Conservation (phyloP, 2,888 invertebrate species). For the Zhengitettix transpicula region DNA sequence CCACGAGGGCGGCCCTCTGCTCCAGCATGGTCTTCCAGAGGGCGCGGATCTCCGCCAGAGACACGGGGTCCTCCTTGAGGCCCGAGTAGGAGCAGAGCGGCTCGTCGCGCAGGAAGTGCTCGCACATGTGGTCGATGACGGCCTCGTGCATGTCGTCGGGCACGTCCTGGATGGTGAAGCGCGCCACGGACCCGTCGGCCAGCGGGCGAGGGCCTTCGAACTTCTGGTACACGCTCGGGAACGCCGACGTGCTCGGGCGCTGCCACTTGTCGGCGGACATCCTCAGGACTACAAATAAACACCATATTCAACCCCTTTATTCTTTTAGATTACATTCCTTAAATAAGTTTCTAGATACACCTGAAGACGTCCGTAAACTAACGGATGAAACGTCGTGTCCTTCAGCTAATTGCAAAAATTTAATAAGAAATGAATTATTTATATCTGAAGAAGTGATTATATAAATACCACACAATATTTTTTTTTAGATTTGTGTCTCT, state of each 20-base stretch:
- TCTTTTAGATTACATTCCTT: no score
- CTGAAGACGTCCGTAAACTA: no score
- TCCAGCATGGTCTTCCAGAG: background rate
- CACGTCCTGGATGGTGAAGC: conserved; percentile 34
- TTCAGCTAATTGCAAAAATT: no score
- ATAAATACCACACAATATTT: no score
- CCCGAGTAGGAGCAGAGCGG: conserved; percentile 6
- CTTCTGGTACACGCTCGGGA: conserved; percentile 28
- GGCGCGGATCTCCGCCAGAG: background rate
- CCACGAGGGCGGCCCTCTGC: background rate
- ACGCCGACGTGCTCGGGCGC: conserved; percentile 25
- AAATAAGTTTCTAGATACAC: no score
- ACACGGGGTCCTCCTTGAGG: conserved; percentile 14
- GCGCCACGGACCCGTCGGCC: conserved; percentile 20
- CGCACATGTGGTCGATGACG: conserved; percentile 26
- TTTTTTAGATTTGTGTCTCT: no score
- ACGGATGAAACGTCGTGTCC: no score
- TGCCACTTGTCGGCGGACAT: conserved; percentile 18
- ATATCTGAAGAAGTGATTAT: no score
- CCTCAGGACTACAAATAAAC: no score
- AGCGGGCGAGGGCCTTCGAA: conserved; percentile 22
- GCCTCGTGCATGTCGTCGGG: conserved; percentile 28
- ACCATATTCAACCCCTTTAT: no score
- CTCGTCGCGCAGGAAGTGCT: conserved; percentile 27
- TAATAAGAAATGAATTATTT: no score